Conservation (phyloP, 2,113 vertebrate species). For the Oxygymnocypris stewartii region DNA sequence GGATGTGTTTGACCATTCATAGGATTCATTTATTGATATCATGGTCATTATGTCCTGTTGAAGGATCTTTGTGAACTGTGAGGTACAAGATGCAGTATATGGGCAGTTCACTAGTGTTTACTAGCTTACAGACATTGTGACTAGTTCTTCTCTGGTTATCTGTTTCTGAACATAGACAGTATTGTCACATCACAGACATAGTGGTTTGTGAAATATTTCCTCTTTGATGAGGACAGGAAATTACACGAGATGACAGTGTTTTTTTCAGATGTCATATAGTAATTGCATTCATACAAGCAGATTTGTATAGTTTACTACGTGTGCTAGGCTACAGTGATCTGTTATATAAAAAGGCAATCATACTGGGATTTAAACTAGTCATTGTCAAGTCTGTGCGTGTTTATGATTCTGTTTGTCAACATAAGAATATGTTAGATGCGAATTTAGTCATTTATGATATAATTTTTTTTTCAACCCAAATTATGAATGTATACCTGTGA, state of each 20-base stretch:
- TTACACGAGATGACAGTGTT: neutral
- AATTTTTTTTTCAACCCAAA: neutral
- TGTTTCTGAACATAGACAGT: neutral
- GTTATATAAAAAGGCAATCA: neutral
- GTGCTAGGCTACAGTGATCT: neutral
- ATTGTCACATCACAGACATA: constrained; percentile 21
- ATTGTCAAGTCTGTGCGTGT: neutral
- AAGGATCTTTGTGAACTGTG: constrained; percentile 6
- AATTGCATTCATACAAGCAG: neutral
- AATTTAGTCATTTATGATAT: neutral
- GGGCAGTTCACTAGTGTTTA: neutral
- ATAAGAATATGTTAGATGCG: neutral
- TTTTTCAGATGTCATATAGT: neutral
- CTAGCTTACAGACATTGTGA: neutral
- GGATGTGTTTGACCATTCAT: neutral
- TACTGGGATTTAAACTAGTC: neutral
- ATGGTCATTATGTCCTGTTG: neutral
- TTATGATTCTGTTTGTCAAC: neutral
- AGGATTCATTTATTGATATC: neutral
- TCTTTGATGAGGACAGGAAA: neutral
- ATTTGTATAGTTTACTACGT: neutral
- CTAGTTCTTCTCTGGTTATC: neutral
- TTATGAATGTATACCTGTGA: neutral
- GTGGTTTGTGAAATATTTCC: neutral
- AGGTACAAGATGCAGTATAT: neutral